Evolutionary conservation across 2,797 vertebrate species (phyloP).

Genomic region (Glossophaga mutica): DNA sequence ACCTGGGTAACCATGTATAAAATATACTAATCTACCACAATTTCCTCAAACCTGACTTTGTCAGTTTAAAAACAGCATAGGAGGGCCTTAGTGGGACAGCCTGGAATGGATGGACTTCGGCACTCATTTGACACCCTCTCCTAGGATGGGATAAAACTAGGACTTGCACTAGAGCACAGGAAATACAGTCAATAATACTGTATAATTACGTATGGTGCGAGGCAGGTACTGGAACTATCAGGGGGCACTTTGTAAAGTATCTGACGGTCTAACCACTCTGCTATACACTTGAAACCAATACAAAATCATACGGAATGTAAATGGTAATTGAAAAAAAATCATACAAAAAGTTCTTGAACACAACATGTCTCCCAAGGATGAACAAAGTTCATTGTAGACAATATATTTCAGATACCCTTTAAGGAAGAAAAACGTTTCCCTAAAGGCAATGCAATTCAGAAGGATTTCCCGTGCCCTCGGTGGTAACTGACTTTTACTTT

Average conservation of each 20-base stretch:
- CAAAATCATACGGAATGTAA: neutral
- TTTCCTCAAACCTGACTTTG: neutral
- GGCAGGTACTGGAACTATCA: neutral
- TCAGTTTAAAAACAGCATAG: neutral
- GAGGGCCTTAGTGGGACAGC: neutral
- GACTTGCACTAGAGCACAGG: neutral
- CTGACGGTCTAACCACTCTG: neutral
- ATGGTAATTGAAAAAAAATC: neutral
- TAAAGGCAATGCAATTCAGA: neutral
- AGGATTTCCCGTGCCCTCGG: neutral
- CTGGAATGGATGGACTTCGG: neutral
- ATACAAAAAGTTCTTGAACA: neutral
- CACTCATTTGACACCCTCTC: neutral
- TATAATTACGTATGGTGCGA: neutral
- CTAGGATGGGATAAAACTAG: neutral
- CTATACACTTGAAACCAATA: neutral
- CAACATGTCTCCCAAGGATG: neutral
- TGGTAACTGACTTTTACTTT: neutral
- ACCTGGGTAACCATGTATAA: neutral
- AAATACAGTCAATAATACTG: neutral
- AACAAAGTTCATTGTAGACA: neutral
- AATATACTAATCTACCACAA: neutral
- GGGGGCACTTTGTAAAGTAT: neutral
- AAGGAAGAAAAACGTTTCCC: constrained; percentile 9
- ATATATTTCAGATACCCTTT: neutral